Evolutionary conservation across 2,113 vertebrate genomes (phyloP), one percentile per base, ranked within the genome.

Genomic region (Saccopteryx leptura): DNA sequence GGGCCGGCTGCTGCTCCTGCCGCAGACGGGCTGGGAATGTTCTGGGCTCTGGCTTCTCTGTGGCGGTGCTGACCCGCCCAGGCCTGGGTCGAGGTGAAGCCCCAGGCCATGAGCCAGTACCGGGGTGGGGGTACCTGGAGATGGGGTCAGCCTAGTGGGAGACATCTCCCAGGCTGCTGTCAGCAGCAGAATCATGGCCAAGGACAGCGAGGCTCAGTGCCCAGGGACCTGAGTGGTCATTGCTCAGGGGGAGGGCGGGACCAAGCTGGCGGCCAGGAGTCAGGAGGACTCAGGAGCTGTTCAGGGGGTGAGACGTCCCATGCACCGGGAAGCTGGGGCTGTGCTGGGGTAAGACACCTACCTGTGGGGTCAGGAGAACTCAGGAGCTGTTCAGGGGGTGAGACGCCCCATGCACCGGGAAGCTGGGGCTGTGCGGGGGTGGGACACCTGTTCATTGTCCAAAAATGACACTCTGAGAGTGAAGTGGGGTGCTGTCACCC

Each of bases 401-500:
- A 56, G 26, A 21, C 0, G 0, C 23, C 7, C 1, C 0, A 12
- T 0, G 10, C 1, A 1, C 9, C n/a, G 1, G 8, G 46, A 10
- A 8, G 7, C 6, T 39, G 39, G 48, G 69, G 46, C 28, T n/a
- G 2, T 31, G 26, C 4, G 1, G 5, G 54, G 26, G 21, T 3
- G 28, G 39, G 87, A 24, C 2, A 18, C 3, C 56, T 23, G 2
- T 23, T 75, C 9, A 21, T 14, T 24, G 24, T 82, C 54, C 19
- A 26, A 28, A 79, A 68, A 2, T 4, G 15, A 33, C 33, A 7
- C 14, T 31, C 19, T 11, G 39, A 33, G 68, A 74, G 18, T 5
- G 2, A 46, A 52, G 0, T 0, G 31, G 18, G 15, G 1, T 1
- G 4, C 7, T 58, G 1, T 17, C 1, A 18, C 33, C 31, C 4